Conservation (phyloP, 1,140 invertebrate genomes). For the Leptinotarsa lineolata region DNA sequence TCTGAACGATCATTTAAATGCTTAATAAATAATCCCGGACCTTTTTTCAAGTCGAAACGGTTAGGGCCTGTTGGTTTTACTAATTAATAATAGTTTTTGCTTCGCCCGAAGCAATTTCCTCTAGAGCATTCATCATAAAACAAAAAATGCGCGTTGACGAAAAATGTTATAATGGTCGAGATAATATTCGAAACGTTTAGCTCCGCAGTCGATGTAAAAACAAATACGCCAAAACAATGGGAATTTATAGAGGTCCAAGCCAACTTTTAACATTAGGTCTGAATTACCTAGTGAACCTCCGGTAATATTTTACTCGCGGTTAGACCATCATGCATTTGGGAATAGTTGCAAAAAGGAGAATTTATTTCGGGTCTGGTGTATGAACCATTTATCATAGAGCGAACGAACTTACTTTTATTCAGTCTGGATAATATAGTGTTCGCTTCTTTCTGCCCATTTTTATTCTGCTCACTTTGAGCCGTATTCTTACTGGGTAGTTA, state of each 20-base stretch:
- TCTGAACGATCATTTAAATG: not conserved
- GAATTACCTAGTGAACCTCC: constrained; percentile 2
- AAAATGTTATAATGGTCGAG: constrained; percentile 13
- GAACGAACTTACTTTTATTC: constrained; percentile 2
- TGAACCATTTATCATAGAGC: not conserved
- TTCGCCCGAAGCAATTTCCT: constrained; percentile 5
- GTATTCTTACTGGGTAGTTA: too few relatives aligned
- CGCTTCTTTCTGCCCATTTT: not conserved
- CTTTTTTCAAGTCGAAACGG: not conserved
- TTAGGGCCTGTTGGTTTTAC: not conserved
- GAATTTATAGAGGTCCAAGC: constrained; percentile 10
- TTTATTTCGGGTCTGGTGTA: constrained; percentile 6
- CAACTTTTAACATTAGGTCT: constrained; percentile 8
- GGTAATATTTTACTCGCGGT: constrained; percentile 8
- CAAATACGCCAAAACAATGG: constrained; percentile 8
- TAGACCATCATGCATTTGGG: constrained; percentile 5
- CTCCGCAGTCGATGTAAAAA: constrained; percentile 13
- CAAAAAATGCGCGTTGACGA: constrained; percentile 3
- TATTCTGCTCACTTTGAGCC: not conserved
- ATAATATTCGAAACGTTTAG: constrained; percentile 17
- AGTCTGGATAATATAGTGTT: not conserved
- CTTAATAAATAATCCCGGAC: not conserved
- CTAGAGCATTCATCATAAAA: not conserved
- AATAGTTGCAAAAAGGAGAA: constrained; percentile 3
- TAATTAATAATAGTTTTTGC: constrained; percentile 16